Conservation (phyloP, 2,113 vertebrate genomes). For the Gallinago paraguaiae region DNA sequence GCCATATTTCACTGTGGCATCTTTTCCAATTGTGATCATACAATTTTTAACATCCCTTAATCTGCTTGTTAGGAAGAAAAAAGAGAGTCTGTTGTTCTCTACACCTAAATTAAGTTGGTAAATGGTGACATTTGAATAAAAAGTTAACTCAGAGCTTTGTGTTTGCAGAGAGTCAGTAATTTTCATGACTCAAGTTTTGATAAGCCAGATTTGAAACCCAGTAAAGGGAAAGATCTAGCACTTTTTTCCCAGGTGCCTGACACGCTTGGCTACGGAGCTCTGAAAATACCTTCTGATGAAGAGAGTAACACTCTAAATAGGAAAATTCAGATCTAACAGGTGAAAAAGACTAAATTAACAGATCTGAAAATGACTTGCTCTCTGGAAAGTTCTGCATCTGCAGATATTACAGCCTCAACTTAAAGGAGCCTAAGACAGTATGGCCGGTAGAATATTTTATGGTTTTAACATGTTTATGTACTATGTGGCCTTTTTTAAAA, state of each 20-base stretch:
- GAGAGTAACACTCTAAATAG: not conserved
- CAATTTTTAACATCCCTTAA: constrained; percentile 25
- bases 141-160: not conserved
- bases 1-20: not conserved
- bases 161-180: not conserved
- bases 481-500: not conserved
- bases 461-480: not conserved
- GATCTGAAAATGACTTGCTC: not conserved
- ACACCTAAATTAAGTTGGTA: constrained; percentile 45
- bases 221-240: not conserved
- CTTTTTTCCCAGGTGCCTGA: not conserved
- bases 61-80: not conserved
- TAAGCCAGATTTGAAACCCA: not conserved
- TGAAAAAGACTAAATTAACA: not conserved
- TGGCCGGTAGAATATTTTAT: not conserved
- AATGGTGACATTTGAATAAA: constrained; percentile 3
- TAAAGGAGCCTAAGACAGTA: not conserved
- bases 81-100: not conserved
- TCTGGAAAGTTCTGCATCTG: not conserved
- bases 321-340: not conserved
- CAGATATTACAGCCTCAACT: not conserved
- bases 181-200: constrained; percentile 7
- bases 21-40: not conserved
- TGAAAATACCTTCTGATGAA: not conserved
- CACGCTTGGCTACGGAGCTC: not conserved